Conservation (phyloP, 2,888 invertebrate genomes). For the Lasioglossum leucozonium region DNA sequence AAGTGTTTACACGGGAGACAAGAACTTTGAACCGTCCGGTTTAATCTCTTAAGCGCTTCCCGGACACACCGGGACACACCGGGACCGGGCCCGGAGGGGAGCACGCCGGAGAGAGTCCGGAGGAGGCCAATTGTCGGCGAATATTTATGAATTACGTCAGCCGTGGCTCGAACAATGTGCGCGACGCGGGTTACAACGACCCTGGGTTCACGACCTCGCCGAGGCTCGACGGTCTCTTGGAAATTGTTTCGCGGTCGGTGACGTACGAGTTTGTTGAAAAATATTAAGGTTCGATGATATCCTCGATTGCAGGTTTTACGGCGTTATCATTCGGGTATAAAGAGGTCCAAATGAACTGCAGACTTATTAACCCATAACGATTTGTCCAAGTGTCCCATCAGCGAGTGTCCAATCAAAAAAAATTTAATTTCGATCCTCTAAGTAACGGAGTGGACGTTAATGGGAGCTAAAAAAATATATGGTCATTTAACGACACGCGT, state of each 20-base stretch:
- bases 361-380: neutral
- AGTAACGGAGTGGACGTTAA: neutral
- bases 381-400: neutral
- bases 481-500: neutral
- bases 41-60: slow-evolving; percentile 72
- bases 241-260: slow-evolving; percentile 4
- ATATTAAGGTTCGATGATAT: neutral
- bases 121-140: slow-evolving; percentile 46
- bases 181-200: slow-evolving; percentile 25
- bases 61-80: slow-evolving; percentile 24
- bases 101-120: slow-evolving; percentile 29
- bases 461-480: neutral
- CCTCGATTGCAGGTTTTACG: neutral
- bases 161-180: slow-evolving; percentile 18
- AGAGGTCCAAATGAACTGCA: neutral
- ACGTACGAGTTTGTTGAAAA: neutral
- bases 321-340: neutral
- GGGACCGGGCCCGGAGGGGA: slow-evolving; percentile 17
- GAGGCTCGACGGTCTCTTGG: slow-evolving; percentile 4
- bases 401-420: neutral
- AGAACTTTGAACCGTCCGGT: slow-evolving; percentile 75
- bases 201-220: slow-evolving; percentile 30
- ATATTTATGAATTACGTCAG: slow-evolving; percentile 68
- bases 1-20: slow-evolving; percentile 74
- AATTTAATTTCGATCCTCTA: neutral